Conservation (phyloP, 2,888 invertebrate species). For the Hypolimnas misippus region DNA sequence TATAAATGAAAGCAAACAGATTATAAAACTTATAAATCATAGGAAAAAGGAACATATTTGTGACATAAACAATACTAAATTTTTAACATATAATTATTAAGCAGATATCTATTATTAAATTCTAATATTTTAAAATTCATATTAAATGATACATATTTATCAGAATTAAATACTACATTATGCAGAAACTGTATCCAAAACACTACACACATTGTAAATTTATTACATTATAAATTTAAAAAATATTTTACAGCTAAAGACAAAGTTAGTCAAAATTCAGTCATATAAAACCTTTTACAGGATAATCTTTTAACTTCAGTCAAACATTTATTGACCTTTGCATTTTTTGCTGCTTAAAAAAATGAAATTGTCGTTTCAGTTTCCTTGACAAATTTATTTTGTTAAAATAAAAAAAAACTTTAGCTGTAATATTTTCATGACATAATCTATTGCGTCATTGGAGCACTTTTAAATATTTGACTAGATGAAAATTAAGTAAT, state of each 20-base stretch:
- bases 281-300: neutral
- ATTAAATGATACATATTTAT: neutral
- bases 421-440: neutral
- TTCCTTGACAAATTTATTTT: neutral
- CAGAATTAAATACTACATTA: neutral
- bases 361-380: neutral
- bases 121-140: neutral
- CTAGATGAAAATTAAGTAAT: conserved; percentile 32
- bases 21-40: neutral
- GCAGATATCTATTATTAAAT: neutral
- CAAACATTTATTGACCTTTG: neutral
- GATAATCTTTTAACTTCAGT: neutral
- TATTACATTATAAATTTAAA: neutral
- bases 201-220: neutral
- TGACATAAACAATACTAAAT: neutral
- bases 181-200: neutral
- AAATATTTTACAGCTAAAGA: neutral
- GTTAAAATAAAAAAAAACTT: neutral
- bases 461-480: conserved; percentile 15
- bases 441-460: neutral
- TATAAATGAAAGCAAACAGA: neutral
- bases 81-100: neutral
- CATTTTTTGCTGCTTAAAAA: neutral
- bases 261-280: conserved; percentile 1
- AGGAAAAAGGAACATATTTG: neutral